Percentiles rank a stretch among this genome's conserved stretches.
Evolutionary conservation across 1,140 invertebrate genomes (phyloP).

Genomic region (Cydia amplana): DNA sequence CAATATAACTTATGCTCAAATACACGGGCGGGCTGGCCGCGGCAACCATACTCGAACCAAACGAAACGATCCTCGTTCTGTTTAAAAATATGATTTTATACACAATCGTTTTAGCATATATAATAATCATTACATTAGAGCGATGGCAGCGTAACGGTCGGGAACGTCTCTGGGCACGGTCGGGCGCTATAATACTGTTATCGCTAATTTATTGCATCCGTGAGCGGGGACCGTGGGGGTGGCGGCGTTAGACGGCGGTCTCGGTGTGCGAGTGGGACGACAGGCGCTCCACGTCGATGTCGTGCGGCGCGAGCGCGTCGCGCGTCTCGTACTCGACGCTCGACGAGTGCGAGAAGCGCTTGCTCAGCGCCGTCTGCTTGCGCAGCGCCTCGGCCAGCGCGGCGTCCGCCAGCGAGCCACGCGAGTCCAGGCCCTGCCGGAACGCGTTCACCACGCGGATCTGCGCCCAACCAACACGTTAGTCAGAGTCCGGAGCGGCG

Average conservation of each 20-base stretch:
- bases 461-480: constrained; percentile 66
- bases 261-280: constrained; percentile 96
- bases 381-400: constrained; percentile 93
- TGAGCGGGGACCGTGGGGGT: constrained; percentile 41
- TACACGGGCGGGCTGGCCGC: constrained; percentile 47
- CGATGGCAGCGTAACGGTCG: constrained; percentile 54
- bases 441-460: constrained; percentile 99
- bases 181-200: constrained; percentile 49
- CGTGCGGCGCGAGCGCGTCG: constrained; percentile 91
- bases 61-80: constrained; percentile 53
- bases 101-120: constrained; percentile 56
- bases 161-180: constrained; percentile 48
- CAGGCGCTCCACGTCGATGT: constrained; percentile 93
- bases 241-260: constrained; percentile 88
- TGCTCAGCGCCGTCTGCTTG: constrained; percentile 93
- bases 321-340: constrained; percentile 95
- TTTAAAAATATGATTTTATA: constrained; percentile 65
- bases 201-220: constrained; percentile 49
- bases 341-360: constrained; percentile 91
- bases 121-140: constrained; percentile 48
- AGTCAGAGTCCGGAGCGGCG: constrained; percentile 5
- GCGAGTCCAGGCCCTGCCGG: constrained; percentile 97
- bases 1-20: constrained; percentile 70
- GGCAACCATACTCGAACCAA: constrained; percentile 44
- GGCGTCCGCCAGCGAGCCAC: constrained; percentile 93